Base-by-base conservation (phyloP, 2,888 invertebrate genomes). In the Folsomia candida region DNA sequence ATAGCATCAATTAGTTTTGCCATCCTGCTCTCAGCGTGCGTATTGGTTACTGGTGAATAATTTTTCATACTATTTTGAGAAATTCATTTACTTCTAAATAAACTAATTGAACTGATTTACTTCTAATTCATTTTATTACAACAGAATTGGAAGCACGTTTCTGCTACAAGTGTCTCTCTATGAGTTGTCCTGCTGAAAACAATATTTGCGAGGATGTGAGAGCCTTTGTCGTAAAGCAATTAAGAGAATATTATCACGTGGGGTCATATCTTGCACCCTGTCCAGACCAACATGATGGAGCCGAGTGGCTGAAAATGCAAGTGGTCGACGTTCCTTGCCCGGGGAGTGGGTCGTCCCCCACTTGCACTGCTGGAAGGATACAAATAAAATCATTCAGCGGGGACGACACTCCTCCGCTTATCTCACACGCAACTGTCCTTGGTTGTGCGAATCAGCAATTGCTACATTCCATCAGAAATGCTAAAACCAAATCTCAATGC, bases 361-460 rank as follows among this genome's bases (percentile, higher is more conserved):
- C 78, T 1, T 79, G 79, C 47, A 71, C 72, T 1, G 26, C 77
- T 2, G 78, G 79, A 6, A 20, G 77, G 58, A 70, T 79, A 22
- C 74, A 72, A 62, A 67, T 79, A 0, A 64, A 69, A 11, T 67
- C 77, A 1, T 67, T 51, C 1, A 61, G 64, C 11, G 63, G 37
- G 9, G 22, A 62, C 0, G 70, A 59, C 29, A 2, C 18, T 0
- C 20, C 22, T 9, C 54, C 27, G 14, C 29, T 61, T 18, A 63
- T 68, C n/a, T 70, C 69, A 22, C 73, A 78, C 60, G 79, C 74
- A n/a, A 77, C 78, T 2, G 71, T 79, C 14, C 26, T 79, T 27
- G 79, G 79, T 1, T 79, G 79, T 70, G 75, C 77, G 1, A 71
- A 71, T n/a, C 26, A 69, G 1, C 47, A 69, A 25, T 71, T 79